These are phyloP conservation scores for Eulemur rubriventer DNA, from an alignment of 2,797 vertebrate species.

Conservation along the genomic window DNA sequence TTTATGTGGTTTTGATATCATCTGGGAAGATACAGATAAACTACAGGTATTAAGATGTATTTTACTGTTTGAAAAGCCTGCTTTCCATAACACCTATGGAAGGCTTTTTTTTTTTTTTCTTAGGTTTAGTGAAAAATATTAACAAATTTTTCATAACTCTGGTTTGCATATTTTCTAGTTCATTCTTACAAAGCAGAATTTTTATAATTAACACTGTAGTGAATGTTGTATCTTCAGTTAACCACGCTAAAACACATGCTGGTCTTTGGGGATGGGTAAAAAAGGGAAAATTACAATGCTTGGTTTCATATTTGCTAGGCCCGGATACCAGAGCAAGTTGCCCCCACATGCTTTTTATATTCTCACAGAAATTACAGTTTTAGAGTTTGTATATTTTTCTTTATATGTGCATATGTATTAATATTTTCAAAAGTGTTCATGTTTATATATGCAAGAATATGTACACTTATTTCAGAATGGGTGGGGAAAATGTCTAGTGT, in stretches of 20 bases:
- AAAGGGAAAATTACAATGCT: neutral
- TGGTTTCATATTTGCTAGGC: neutral
- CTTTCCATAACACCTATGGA: neutral
- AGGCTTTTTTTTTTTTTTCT: neutral
- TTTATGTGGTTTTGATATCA: neutral
- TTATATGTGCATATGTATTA: neutral
- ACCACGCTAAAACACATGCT: neutral
- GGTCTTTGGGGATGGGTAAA: neutral
- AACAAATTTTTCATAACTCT: neutral
- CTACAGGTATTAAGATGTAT: neutral
- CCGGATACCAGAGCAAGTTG: neutral
- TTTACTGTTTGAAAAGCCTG: neutral
- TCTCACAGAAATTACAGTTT: neutral
- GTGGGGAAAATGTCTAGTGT: neutral
- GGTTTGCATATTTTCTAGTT: neutral
- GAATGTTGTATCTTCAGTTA: neutral
- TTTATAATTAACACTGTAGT: neutral
- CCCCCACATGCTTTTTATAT: neutral
- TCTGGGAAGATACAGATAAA: neutral
- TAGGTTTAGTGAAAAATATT: neutral
- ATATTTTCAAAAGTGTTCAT: neutral
- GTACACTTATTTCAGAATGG: neutral
- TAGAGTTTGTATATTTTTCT: neutral
- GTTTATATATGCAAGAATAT: neutral
- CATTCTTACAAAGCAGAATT: neutral